phyloP scores from a whole-genome alignment of 2,797 vertebrate genomes.

The Delichon dasypus region DNA sequence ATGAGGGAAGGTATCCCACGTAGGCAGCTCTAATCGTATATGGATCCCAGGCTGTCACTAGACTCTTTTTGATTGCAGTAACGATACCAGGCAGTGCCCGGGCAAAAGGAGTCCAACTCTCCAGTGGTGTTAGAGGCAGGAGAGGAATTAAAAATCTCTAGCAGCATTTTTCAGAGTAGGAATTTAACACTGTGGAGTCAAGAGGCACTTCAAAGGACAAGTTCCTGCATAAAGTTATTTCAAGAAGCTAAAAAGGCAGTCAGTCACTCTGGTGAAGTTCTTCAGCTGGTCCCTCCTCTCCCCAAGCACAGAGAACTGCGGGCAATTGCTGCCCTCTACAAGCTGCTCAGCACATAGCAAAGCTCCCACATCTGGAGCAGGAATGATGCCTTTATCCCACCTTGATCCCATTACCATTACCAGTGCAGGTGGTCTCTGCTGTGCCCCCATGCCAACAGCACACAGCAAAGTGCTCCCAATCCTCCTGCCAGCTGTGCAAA shows the following conservation, averaged over 20 bases:
- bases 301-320: not conserved
- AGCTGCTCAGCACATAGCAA: conserved; percentile 56
- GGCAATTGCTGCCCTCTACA: conserved; percentile 76
- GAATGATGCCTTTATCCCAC: conserved; percentile 42
- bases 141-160: not conserved
- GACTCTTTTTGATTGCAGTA: not conserved
- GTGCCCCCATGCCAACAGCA: conserved; percentile 13
- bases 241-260: not conserved
- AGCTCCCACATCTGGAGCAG: conserved; percentile 1
- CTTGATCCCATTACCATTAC: conserved; percentile 2
- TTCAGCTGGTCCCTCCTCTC: not conserved
- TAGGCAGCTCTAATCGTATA: not conserved
- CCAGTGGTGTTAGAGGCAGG: not conserved
- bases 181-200: conserved; percentile 6
- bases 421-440: conserved; percentile 20
- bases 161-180: not conserved
- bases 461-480: conserved; percentile 5
- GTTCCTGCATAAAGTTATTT: conserved; percentile 7
- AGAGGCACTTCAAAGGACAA: conserved; percentile 34
- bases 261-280: not conserved
- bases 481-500: not conserved
- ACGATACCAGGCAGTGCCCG: not conserved
- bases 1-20: not conserved
- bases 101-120: not conserved
- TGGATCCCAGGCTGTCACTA: not conserved